These are phyloP conservation scores for Whitmania pigra DNA, from an alignment of 1,140 invertebrate species.

Conservation along the genomic window DNA sequence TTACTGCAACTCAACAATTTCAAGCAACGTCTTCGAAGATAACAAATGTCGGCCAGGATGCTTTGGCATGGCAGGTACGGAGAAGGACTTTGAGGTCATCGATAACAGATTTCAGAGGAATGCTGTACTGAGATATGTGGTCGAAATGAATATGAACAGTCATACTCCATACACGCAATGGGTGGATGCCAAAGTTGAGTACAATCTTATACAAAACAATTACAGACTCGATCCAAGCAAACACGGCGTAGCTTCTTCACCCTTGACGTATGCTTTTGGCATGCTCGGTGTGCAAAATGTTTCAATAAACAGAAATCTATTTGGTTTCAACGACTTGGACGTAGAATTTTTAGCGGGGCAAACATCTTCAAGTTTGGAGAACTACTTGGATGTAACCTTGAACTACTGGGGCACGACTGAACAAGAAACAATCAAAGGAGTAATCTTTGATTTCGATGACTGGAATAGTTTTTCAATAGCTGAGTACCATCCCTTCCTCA, in stretches of 20 bases:
- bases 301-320: constrained; percentile 73
- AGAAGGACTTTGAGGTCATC: constrained; percentile 72
- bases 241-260: constrained; percentile 26
- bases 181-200: constrained; percentile 17
- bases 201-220: constrained; percentile 25
- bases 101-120: constrained; percentile 66
- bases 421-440: constrained; percentile 57
- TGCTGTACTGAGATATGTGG: constrained; percentile 58
- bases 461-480: constrained; percentile 96
- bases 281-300: constrained; percentile 90
- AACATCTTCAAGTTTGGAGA: constrained; percentile 58
- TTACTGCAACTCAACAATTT: constrained; percentile 64
- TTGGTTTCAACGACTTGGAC: constrained; percentile 63
- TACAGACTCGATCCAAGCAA: constrained; percentile 19
- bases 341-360: constrained; percentile 82
- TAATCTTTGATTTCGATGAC: constrained; percentile 97
- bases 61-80: constrained; percentile 80
- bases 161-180: constrained; percentile 66
- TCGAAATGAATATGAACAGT: constrained; percentile 76
- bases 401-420: constrained; percentile 87
- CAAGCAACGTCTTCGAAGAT: constrained; percentile 66
- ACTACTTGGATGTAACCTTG: constrained; percentile 69
- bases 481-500: constrained; percentile 70
- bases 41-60: constrained; percentile 72
- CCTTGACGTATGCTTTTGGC: constrained; percentile 69